Base-by-base conservation (phyloP, 1,140 invertebrate species). In the Heliconius melpomene region DNA sequence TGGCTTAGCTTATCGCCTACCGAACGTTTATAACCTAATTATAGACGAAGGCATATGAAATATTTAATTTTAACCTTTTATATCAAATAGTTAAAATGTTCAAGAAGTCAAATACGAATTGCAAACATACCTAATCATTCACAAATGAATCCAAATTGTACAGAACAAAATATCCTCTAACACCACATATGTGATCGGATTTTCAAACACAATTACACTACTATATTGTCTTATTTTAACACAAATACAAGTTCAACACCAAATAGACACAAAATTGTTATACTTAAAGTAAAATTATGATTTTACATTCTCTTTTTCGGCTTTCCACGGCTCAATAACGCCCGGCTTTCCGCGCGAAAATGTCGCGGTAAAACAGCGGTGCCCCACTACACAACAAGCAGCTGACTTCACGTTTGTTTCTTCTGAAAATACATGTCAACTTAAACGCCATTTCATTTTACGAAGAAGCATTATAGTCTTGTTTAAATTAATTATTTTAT, bases 311-410 rank as follows among this genome's bases (percentile, higher is more conserved):
- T 88, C 85, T 79, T 90, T 91, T 90, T 91, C 82, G 90, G 87
- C 84, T 93, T 94, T 93, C 90, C 91, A 94, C 91, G 91, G 91
- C 91, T 94, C 89, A 87, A 94, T 94, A 94, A 94, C 91, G 92
- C 90, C 94, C 93, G 93, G 94, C 94, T 94, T 94, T 95, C 92
- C 94, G 94, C 94, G 94, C 94, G 94, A 94, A 94, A 95, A 95
- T 94, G 91, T 93, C 92, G 94, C 93, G 93, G 90, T 94, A 93
- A 95, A 94, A 92, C 88, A 89, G 90, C 81, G 86, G 82, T 80
- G 73, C 89, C 82, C 87, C 82, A 79, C 83, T 87, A 86, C 83
- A 82, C 29, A 80, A 89, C 84, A 84, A 86, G 80, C 76, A 54
- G 82, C 91, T 91, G 91, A 90, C 90, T 95, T 95, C 94, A 94